A percentile compares a stretch with the other conserved stretches of the same genome.
Conservation (phyloP, 1,140 invertebrate species). For the Diorhabda sublineata region DNA sequence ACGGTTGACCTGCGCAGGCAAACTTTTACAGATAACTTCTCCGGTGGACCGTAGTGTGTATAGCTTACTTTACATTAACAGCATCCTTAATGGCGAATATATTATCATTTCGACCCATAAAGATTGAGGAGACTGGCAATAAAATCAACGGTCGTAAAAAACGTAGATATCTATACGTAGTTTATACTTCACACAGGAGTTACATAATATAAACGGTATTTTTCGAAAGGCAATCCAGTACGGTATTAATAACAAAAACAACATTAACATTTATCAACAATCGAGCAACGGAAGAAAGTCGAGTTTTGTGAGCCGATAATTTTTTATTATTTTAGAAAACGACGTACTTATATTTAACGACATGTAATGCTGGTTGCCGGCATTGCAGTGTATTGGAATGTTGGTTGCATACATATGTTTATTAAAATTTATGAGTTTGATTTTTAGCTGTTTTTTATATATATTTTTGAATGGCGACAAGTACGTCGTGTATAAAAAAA, state of each 20-base stretch:
- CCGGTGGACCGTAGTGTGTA: too few relatives aligned
- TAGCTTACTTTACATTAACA: too few relatives aligned
- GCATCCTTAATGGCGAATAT: too few relatives aligned
- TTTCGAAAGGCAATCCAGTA: background rate
- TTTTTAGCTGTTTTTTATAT: too few relatives aligned
- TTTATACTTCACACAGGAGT: background rate
- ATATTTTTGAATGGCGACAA: background rate
- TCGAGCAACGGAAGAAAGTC: background rate
- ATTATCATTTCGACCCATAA: too few relatives aligned
- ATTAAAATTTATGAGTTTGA: too few relatives aligned
- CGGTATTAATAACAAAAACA: background rate
- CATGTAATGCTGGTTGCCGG: too few relatives aligned
- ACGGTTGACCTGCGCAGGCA: too few relatives aligned
- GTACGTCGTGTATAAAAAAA: background rate
- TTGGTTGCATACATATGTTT: too few relatives aligned
- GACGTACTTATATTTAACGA: background rate
- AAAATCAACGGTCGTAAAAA: background rate
- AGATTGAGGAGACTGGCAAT: background rate
- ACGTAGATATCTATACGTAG: background rate
- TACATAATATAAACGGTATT: background rate
- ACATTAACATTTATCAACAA: background rate
- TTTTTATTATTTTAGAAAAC: constrained; percentile 1
- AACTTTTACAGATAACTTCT: too few relatives aligned
- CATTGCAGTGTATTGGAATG: too few relatives aligned
- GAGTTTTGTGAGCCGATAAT: background rate